phyloP scores from a whole-genome alignment of 1,140 invertebrate genomes.

The Tetramorium simillimum region DNA sequence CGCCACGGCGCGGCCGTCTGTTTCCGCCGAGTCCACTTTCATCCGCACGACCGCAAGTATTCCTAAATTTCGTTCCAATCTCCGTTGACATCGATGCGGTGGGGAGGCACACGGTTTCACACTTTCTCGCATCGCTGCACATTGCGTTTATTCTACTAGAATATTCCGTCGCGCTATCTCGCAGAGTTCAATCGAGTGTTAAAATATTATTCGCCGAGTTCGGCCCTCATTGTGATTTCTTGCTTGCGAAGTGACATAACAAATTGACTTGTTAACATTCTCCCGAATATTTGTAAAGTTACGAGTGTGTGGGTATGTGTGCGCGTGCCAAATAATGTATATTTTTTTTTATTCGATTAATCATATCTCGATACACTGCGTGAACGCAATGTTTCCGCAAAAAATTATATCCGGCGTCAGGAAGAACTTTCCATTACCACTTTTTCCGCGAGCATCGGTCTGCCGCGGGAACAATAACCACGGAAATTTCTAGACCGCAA shows the following conservation, averaged over 20 bases:
- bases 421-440: conserved; percentile 62
- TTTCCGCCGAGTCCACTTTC: conserved; percentile 67
- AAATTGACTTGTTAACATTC: conserved; percentile 7
- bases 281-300: background rate
- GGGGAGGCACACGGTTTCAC: conserved; percentile 48
- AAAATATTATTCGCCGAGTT: conserved; percentile 11
- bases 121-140: conserved; percentile 61
- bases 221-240: background rate
- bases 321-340: background rate
- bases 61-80: conserved; percentile 55
- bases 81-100: background rate
- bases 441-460: conserved; percentile 47
- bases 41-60: conserved; percentile 62
- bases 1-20: conserved; percentile 41
- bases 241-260: conserved; percentile 13
- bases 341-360: conserved; percentile 9
- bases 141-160: conserved; percentile 46
- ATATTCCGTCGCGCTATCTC: conserved; percentile 8
- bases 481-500: conserved; percentile 59
- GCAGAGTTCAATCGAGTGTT: background rate
- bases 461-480: conserved; percentile 41
- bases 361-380: conserved; percentile 33
- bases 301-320: background rate
- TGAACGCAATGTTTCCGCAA: conserved; percentile 40
- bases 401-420: conserved; percentile 35